Percentiles rank a stretch among this genome's conserved stretches.
These are phyloP conservation scores for Leptobrachium ailaonicum DNA, from an alignment of 2,113 vertebrate genomes.

Conservation along the genomic window DNA sequence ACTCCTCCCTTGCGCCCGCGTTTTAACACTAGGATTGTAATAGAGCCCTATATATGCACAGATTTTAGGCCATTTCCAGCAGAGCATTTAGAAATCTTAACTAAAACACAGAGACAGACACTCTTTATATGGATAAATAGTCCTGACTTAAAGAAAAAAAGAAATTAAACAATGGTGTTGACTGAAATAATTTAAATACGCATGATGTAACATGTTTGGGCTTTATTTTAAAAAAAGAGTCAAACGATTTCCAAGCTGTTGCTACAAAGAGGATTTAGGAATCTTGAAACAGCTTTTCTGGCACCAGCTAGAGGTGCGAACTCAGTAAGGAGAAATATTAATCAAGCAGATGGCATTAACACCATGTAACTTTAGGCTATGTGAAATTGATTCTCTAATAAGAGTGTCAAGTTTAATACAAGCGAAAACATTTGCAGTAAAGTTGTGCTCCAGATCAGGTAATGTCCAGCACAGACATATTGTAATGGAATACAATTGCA, in stretches of 20 bases:
- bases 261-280: constrained; percentile 18
- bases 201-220: constrained; percentile 11
- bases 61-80: too few species aligned
- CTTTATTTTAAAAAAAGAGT: constrained; percentile 2
- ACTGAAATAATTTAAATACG: constrained; percentile 19
- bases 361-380: constrained; percentile 34
- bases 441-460: constrained; percentile 9
- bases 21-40: too few species aligned
- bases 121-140: too few species aligned
- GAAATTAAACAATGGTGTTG: constrained; percentile 3
- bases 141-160: neutral
- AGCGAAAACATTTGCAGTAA: constrained; percentile 11
- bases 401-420: constrained; percentile 33
- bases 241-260: constrained; percentile 30
- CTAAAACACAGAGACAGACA: too few species aligned
- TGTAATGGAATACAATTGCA: neutral
- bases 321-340: constrained; percentile 4
- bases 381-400: constrained; percentile 30
- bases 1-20: too few species aligned
- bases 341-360: constrained; percentile 39
- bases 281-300: constrained; percentile 38
- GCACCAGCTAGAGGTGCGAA: constrained; percentile 29
- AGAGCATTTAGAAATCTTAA: too few species aligned
- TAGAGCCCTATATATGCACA: too few species aligned
- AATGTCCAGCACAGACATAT: neutral